phyloP scores from a whole-genome alignment of 2,797 vertebrate species.

The Muscicapa striata region DNA sequence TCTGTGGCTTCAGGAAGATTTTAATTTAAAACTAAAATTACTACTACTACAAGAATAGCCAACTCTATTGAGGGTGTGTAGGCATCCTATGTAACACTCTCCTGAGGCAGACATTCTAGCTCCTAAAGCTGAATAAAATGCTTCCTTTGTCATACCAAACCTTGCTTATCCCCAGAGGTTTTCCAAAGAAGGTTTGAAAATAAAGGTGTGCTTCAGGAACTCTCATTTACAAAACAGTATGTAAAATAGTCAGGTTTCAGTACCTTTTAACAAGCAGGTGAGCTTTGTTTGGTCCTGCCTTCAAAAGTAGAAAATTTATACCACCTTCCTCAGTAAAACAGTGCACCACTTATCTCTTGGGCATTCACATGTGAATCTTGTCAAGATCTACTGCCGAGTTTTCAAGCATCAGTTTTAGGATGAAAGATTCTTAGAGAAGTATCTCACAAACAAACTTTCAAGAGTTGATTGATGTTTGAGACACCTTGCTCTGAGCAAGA shows the following conservation, averaged over 20 bases:
- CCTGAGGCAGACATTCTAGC: not conserved
- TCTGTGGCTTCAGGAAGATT: conserved; percentile 13
- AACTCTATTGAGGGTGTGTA: not conserved
- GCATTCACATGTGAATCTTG: conserved; percentile 32
- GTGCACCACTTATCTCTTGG: conserved; percentile 28
- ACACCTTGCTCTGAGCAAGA: conserved; percentile 17
- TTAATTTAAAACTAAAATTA: conserved; percentile 33
- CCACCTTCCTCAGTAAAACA: conserved; percentile 39
- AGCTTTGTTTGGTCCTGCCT: not conserved
- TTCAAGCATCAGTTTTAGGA: conserved; percentile 43
- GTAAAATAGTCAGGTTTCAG: conserved; percentile 18
- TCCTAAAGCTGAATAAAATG: not conserved
- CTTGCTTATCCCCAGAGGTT: not conserved
- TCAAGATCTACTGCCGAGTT: conserved; percentile 22
- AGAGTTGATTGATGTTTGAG: conserved; percentile 38
- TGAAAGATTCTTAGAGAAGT: conserved; percentile 42
- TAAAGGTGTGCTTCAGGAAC: conserved; percentile 30
- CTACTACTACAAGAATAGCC: not conserved
- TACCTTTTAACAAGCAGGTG: not conserved
- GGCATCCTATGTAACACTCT: not conserved
- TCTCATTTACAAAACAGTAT: conserved; percentile 32
- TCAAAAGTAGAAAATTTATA: conserved; percentile 26
- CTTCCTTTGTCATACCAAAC: not conserved
- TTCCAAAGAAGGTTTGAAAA: conserved; percentile 42
- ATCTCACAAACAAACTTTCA: conserved; percentile 51